Percentiles rank a stretch among this genome's conserved stretches.
These are phyloP conservation scores for Hippocampus kuda DNA, from an alignment of 2,797 vertebrate genomes.

Conservation along the genomic window DNA sequence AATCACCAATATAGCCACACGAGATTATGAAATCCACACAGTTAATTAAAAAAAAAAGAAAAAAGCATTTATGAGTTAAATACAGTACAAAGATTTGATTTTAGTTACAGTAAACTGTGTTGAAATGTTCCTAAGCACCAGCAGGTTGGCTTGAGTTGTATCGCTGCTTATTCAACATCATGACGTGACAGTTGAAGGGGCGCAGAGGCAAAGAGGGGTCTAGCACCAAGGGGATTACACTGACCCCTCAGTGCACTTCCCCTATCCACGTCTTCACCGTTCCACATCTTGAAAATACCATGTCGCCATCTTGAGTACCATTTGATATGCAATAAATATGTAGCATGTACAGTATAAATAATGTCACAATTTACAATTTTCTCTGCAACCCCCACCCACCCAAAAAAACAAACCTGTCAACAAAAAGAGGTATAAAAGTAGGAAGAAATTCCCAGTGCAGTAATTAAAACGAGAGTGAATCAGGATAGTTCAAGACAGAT, in stretches of 20 bases:
- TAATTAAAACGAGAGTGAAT: slow-evolving; percentile 47
- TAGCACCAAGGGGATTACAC: slow-evolving; percentile 70
- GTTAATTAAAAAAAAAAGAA: slow-evolving; percentile 33
- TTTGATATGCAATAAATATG: slow-evolving; percentile 75
- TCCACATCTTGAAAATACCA: slow-evolving; percentile 66
- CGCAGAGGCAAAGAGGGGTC: slow-evolving; percentile 52
- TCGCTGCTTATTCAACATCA: slow-evolving; percentile 35
- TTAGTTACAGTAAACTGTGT: slow-evolving; percentile 55
- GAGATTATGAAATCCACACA: slow-evolving; percentile 58
- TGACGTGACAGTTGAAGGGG: slow-evolving; percentile 23
- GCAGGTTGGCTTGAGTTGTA: slow-evolving; percentile 54
- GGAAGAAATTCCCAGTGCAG: slow-evolving; percentile 50
- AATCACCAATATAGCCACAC: slow-evolving; percentile 60
- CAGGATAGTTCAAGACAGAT: slow-evolving; percentile 23
- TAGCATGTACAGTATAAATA: slow-evolving; percentile 74
- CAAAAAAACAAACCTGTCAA: slow-evolving; percentile 44
- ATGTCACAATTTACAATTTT: slow-evolving; percentile 67
- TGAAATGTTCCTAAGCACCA: slow-evolving; percentile 71
- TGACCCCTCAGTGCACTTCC: slow-evolving; percentile 54
- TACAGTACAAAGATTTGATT: slow-evolving; percentile 75
- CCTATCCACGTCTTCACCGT: slow-evolving; percentile 47
- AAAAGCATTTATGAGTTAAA: slow-evolving; percentile 49
- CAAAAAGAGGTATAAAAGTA: slow-evolving; percentile 64
- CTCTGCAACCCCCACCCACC: slow-evolving; percentile 32
- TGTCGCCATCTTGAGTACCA: slow-evolving; percentile 61